Evolutionary conservation across 2,888 invertebrate species (phyloP), one percentile per base, ranked within the genome.

Genomic region (Nesidiocoris tenuis): DNA sequence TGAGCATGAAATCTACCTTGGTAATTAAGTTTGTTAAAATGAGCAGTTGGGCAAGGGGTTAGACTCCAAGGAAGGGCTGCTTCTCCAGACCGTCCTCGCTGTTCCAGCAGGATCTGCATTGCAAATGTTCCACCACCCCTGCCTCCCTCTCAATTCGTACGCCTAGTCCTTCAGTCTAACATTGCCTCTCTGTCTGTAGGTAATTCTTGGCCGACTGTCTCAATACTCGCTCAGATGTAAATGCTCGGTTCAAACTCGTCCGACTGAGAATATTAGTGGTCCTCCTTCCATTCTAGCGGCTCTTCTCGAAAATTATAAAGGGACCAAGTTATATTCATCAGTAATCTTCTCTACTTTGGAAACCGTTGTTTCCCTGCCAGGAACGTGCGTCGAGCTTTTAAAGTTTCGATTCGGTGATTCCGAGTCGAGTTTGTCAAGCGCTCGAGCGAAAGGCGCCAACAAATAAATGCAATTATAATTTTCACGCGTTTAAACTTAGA

Each of bases 11-110:
- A 74, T 74, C 65, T 65, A 74, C 74, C 74, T 64, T 74, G 64
- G 74, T 74, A 74, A 74, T 74, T 74, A 74, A 74, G 74, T 74
- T 74, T 65, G 74, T 74, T 74, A 64, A 74, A 74, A 74, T 74
- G 74, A 74, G 74, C 64, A 74, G 74, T 74, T 74, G 72, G 63
- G 39, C 39, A 39, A 12, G 12, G 39, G 39, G 39, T 39, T 39
- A 39, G 65, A 65, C 74, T 55, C 22, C 18, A 55, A 23, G 64
- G 55, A 67, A 67, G 54, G 25, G 63, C 22, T 21, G 61, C 21
- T 24, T 24, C 3, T 65, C 22, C 74, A 65, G 65, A 74, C 65
- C 74, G 74, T 39, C 39, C 39, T 39, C 39, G 39, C 39, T 7
- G 39, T n/a, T n/a, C n/a, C n/a, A n/a, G n/a, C 12, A 22, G 59